Evolutionary conservation across 2,888 invertebrate genomes (phyloP).

Genomic region (Odontocolon sp.): DNA sequence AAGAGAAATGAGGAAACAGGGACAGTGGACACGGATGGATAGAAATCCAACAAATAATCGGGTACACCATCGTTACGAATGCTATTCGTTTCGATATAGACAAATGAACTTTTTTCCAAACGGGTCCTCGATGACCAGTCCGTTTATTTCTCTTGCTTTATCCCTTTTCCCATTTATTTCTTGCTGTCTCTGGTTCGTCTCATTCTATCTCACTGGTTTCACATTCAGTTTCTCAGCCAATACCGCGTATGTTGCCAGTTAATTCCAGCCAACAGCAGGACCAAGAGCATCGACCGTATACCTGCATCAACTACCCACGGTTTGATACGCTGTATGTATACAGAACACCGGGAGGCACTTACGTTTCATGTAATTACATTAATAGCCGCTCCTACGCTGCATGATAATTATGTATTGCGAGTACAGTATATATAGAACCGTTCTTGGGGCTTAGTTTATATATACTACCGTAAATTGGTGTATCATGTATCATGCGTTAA

Average conservation of each 20-base stretch:
- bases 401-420: constrained; percentile 58
- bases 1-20: background rate
- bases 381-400: constrained; percentile 58
- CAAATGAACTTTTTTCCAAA: background rate
- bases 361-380: constrained; percentile 61
- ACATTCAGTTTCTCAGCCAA: background rate
- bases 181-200: background rate
- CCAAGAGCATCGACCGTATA: constrained; percentile 23
- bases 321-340: constrained; percentile 46
- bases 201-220: background rate
- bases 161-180: background rate
- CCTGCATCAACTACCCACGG: constrained; percentile 33
- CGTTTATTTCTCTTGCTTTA: background rate
- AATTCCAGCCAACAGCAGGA: constrained; percentile 13
- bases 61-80: background rate
- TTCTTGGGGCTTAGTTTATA: constrained; percentile 29
- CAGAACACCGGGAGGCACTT: constrained; percentile 52
- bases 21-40: background rate
- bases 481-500: constrained; percentile 1
- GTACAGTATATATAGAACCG: constrained; percentile 12
- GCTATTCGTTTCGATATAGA: background rate
- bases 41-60: background rate
- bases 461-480: constrained; percentile 45
- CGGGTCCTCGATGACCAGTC: background rate
- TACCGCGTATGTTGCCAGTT: constrained; percentile 21